These are phyloP conservation scores for Macquaria ambigua DNA, from an alignment of 2,113 vertebrate species.

Conservation along the genomic window DNA sequence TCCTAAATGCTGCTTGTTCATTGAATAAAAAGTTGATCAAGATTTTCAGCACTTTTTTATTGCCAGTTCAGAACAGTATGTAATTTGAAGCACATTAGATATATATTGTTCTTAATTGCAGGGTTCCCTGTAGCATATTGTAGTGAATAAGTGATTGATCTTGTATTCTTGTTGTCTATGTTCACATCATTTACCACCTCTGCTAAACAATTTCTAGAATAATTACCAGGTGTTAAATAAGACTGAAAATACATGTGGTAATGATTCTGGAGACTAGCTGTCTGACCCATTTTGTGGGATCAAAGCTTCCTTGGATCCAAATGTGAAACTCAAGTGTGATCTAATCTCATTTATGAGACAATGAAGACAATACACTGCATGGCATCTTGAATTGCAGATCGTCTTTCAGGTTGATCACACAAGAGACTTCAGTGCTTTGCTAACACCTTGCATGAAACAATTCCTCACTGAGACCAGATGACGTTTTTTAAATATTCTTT, in stretches of 20 bases:
- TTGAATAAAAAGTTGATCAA: too few species aligned
- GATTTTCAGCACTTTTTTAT: too few species aligned
- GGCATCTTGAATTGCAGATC: background rate
- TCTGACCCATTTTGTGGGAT: background rate
- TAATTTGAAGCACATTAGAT: too few species aligned
- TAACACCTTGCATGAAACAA: background rate
- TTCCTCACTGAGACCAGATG: background rate
- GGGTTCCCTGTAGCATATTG: too few species aligned
- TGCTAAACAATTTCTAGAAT: background rate
- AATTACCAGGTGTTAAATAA: background rate
- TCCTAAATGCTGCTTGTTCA: too few species aligned
- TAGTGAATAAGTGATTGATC: background rate
- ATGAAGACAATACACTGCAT: background rate
- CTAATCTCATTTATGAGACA: background rate
- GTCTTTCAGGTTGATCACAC: background rate
- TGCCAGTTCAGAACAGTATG: too few species aligned
- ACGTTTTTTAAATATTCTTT: background rate
- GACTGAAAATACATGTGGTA: background rate
- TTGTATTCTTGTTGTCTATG: background rate
- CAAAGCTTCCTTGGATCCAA: background rate
- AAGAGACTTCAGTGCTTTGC: background rate
- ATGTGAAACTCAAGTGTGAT: background rate
- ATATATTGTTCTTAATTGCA: too few species aligned
- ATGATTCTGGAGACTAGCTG: background rate
- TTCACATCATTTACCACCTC: conserved; percentile 1